Evolutionary conservation across 2,888 invertebrate species (phyloP).

Genomic region (Conomelus anceps): DNA sequence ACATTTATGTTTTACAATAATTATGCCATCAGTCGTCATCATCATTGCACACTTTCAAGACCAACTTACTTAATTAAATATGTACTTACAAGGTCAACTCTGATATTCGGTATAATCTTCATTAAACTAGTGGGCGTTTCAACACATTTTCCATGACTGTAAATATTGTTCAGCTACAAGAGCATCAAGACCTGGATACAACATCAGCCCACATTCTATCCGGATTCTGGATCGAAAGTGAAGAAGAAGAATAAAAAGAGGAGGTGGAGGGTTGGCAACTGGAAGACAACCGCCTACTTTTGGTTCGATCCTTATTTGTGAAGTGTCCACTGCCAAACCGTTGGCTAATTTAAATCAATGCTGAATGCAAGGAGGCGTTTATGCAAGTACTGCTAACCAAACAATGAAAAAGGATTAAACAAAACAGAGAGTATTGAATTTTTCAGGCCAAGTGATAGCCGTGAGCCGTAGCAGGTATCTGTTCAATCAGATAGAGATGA

Average conservation of each 20-base stretch:
- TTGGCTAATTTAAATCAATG: not conserved
- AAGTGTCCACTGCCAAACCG: not conserved
- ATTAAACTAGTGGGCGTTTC: not conserved
- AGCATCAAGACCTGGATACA: not conserved
- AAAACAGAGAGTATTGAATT: no score
- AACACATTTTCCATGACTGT: not conserved
- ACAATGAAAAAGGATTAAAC: no score
- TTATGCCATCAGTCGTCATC: no score
- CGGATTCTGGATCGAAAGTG: not conserved
- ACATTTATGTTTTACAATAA: no score
- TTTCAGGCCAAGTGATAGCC: no score
- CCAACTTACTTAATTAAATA: no score
- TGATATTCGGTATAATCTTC: not conserved
- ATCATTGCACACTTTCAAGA: no score
- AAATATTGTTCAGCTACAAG: not conserved
- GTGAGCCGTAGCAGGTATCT: no score
- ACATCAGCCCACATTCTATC: not conserved
- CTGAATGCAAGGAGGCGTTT: not conserved
- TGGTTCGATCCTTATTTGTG: not conserved
- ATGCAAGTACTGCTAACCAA: not conserved
- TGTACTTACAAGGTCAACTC: no score
- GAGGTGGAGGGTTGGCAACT: not conserved
- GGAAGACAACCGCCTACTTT: not conserved
- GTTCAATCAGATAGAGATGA: no score
- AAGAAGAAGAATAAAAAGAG: no score